phyloP scores from a whole-genome alignment of 2,888 invertebrate genomes.

The Notodonta dromedarius region DNA sequence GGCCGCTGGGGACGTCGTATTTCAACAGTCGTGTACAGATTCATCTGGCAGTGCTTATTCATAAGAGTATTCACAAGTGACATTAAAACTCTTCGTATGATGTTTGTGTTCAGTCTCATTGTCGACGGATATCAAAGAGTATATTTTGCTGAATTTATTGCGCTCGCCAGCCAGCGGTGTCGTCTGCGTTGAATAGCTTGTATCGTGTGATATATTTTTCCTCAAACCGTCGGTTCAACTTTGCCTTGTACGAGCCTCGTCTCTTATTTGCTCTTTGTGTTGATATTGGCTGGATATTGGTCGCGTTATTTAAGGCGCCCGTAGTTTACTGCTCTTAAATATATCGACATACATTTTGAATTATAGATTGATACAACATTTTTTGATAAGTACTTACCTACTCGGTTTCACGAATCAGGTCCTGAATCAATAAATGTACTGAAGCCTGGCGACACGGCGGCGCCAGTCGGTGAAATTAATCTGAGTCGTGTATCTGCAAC shows the following conservation, averaged over 20 bases:
- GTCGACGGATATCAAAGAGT: conserved; percentile 69
- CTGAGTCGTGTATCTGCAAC: conserved; percentile 63
- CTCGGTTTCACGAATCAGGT: conserved; percentile 57
- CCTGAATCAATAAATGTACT: conserved; percentile 70
- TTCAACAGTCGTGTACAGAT: conserved; percentile 79
- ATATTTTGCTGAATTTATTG: conserved; percentile 70
- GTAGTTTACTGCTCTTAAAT: conserved; percentile 34
- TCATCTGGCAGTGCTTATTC: conserved; percentile 73
- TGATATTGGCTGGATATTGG: conserved; percentile 48
- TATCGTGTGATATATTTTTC: conserved; percentile 58
- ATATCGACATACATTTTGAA: background rate
- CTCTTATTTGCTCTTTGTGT: conserved; percentile 44
- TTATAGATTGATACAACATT: background rate
- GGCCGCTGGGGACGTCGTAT: conserved; percentile 68
- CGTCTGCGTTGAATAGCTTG: conserved; percentile 54
- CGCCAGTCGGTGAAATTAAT: conserved; percentile 64
- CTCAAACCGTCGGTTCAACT: conserved; percentile 44
- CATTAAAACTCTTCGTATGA: conserved; percentile 74
- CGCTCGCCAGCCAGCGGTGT: conserved; percentile 51
- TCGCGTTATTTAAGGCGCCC: conserved; percentile 29
- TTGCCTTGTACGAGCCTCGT: conserved; percentile 33
- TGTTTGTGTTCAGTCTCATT: conserved; percentile 69
- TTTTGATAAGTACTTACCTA: background rate
- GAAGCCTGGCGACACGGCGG: conserved; percentile 64
- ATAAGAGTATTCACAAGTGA: conserved; percentile 71